Evolutionary conservation across 1,140 invertebrate species (phyloP), one percentile per base, ranked within the genome.

Genomic region (Trichonephila inaurata): DNA sequence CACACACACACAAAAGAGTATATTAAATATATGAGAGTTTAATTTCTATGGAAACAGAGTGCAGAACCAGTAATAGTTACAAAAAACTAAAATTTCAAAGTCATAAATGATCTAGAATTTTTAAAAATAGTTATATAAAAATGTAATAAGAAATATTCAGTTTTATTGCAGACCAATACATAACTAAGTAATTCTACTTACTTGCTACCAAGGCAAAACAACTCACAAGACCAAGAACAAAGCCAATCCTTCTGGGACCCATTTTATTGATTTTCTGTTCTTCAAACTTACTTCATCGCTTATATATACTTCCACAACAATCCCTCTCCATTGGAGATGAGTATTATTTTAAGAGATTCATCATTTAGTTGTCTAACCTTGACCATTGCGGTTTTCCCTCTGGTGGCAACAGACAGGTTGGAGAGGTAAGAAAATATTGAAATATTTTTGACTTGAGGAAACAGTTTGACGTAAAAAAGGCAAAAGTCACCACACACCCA

Each of bases 321-420:
- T 60, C 69, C 58, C 58, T 21, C 24, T 58, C 60, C 58, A n/a
- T 83, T n/a, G 82, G 24, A 33, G 72, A n/a, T 24, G 51, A 82
- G 24, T 24, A 19, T 58, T 83, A 83, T 83, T 83, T 83, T 58
- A 24, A 60, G 82, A 83, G 82, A 51, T 83, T 83, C 82, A 58
- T 83, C 82, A 83, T 16, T 33, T 16, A 12, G 5, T 51, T 28
- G 82, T 69, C n/a, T 83, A 58, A 83, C 82, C 82, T 83, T 83
- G 82, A 83, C 82, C 82, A 83, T 24, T 58, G 21, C 44, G 82
- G 44, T 83, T 83, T 83, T 60, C 82, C 82, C 51, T 44, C 16
- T n/a, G 4, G 19, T 14, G 82, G n/a, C 19, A 83, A 19, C 64
- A 66, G 16, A 58, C 19, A 28, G 82, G 19, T 83, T 83, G 40